Evolutionary conservation across 1,140 invertebrate species (phyloP), one percentile per base, ranked within the genome.

Genomic region (Rhopalosiphum padi): DNA sequence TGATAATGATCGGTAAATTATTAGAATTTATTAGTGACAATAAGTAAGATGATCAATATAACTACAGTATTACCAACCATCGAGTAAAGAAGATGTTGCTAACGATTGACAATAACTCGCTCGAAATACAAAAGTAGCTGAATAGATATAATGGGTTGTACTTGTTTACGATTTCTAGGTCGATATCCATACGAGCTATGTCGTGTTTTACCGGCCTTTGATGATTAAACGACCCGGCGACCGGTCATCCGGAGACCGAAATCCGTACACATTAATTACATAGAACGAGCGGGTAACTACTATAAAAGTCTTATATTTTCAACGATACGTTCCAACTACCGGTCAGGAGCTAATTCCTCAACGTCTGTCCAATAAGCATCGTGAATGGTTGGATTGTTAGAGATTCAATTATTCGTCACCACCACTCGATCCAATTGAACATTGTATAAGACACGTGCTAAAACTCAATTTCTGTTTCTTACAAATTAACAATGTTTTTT

Each of bases 191-290:
- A 48, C 35, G 48, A 90, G n/a, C 46, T 22, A 18, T 35, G n/a
- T 53, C 88, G 88, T 90, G 51, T 55, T 55, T 55, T 90, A 51
- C 22, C 22, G n/a, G 22, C 53, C 88, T 53, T 23, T 41, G 46
- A 90, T 90, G 88, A 90, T 90, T 90, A 90, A 90, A 55, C 88
- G 51, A 55, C 37, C 51, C 51, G 22, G 51, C n/a, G 35, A 90
- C 51, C 88, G 51, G 88, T 90, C 88, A 90, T 53, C 51, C 35
- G 22, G 88, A 55, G 30, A 55, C 15, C 21, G 23, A 90, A 55
- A 55, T 90, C 51, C 88, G 18, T n/a, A 22, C 88, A 90, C 88
- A 90, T 90, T 90, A 90, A 90, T 55, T 90, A 55, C 43, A 37
- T 21, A 23, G 51, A 21, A 18, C 15, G n/a, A 25, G 51, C 6